phyloP scores from a whole-genome alignment of 2,113 vertebrate genomes.

The Platysteira castanea region DNA sequence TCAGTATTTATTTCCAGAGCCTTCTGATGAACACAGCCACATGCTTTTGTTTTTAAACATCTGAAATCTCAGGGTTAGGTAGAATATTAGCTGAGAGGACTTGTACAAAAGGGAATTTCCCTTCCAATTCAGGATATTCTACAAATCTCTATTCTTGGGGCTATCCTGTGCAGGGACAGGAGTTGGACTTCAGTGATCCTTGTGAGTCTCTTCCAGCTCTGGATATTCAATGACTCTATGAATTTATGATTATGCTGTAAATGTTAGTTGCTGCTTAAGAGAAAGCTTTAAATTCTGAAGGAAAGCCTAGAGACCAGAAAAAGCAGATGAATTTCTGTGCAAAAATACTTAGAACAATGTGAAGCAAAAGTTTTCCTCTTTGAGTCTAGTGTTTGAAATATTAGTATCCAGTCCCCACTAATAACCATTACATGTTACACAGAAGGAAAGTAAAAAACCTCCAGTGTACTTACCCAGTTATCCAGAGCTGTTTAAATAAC shows the following conservation, averaged over 20 bases:
- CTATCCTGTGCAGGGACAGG: background rate
- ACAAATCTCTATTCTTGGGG: background rate
- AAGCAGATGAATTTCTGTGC: background rate
- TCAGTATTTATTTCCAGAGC: background rate
- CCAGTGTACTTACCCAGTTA: background rate
- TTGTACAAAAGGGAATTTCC: background rate
- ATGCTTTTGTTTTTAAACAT: background rate
- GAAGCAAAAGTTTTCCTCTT: background rate
- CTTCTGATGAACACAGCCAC: background rate
- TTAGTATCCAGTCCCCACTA: background rate
- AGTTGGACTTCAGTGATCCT: background rate
- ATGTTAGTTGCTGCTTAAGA: background rate
- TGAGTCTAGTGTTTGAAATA: background rate
- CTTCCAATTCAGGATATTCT: background rate
- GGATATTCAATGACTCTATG: background rate
- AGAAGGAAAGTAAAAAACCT: background rate
- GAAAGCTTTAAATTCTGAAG: background rate
- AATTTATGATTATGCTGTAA: background rate
- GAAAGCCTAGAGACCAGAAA: background rate
- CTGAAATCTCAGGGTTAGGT: background rate
- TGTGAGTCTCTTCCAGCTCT: background rate
- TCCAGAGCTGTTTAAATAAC: background rate
- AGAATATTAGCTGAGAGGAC: background rate
- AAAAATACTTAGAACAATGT: background rate
- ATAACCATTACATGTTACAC: background rate